phyloP scores from a whole-genome alignment of 2,113 vertebrate genomes.

The Megaceryle torquata region DNA sequence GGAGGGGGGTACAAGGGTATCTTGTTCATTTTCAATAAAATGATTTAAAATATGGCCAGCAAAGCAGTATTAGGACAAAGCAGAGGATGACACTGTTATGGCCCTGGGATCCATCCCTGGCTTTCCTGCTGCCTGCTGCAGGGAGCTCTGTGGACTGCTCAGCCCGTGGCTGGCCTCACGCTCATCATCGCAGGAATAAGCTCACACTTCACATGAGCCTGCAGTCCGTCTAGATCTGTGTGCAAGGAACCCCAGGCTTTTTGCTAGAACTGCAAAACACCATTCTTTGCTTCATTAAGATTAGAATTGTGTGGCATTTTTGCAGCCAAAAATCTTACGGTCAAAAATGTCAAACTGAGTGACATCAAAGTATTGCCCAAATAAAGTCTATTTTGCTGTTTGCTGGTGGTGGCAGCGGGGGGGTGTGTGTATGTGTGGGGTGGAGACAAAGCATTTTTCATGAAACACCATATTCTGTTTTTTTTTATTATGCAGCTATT shows the following conservation, averaged over 20 bases:
- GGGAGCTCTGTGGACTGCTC: not conserved
- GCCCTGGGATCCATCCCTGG: not conserved
- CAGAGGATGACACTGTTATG: not conserved
- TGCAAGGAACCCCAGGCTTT: not conserved
- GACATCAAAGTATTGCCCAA: conserved; percentile 12
- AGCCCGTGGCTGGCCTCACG: not conserved
- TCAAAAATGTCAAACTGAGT: not conserved
- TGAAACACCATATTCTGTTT: not conserved
- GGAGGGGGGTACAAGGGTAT: no score
- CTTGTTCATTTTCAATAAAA: not conserved
- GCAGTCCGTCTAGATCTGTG: not conserved
- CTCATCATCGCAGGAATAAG: accelerated
- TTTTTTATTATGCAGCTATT: not conserved
- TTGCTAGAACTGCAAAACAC: not conserved
- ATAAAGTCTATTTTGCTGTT: not conserved
- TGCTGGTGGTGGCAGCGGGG: not conserved
- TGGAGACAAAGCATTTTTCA: conserved; percentile 2
- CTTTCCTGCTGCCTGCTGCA: not conserved
- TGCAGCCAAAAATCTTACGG: not conserved
- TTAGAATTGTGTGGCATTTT: not conserved
- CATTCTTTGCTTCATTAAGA: not conserved
- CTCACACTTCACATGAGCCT: not conserved
- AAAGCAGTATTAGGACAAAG: not conserved
- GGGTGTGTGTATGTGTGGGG: not conserved
- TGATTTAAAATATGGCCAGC: not conserved